Percentiles rank a stretch among this genome's conserved stretches.
These are phyloP conservation scores for Mallotus villosus DNA, from an alignment of 2,797 vertebrate species.

Conservation along the genomic window DNA sequence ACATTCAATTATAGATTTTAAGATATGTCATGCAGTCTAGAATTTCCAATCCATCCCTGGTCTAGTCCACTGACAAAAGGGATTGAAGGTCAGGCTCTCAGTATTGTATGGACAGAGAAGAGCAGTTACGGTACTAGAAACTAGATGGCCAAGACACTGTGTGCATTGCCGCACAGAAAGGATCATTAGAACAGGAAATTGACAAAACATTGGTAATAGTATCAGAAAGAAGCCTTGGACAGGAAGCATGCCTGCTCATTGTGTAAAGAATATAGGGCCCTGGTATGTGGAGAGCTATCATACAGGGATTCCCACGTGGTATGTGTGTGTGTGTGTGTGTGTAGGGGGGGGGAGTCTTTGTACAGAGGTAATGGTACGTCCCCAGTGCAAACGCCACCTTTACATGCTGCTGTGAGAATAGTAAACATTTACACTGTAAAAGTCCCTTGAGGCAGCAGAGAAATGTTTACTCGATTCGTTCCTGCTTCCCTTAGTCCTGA, in stretches of 20 bases:
- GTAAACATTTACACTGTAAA: slow-evolving; percentile 75
- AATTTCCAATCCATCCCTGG: slow-evolving; percentile 55
- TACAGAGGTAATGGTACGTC: slow-evolving; percentile 58
- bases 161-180: neutral
- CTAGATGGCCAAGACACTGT: neutral
- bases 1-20: slow-evolving; percentile 58
- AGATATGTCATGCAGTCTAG: slow-evolving; percentile 63
- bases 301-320: slow-evolving; percentile 49
- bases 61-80: slow-evolving; percentile 57
- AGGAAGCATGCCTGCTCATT: slow-evolving; percentile 35
- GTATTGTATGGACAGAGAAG: neutral
- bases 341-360: slow-evolving; percentile 39
- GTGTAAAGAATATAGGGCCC: slow-evolving; percentile 37
- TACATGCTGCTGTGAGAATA: slow-evolving; percentile 66
- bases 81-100: slow-evolving; percentile 59
- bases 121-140: too few relatives aligned
- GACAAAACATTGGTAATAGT: slow-evolving; percentile 48
- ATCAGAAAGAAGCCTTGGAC: slow-evolving; percentile 46
- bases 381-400: slow-evolving; percentile 70
- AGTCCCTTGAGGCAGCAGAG: slow-evolving; percentile 51
- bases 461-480: slow-evolving; percentile 48
- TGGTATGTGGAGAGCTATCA: slow-evolving; percentile 35
- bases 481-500: slow-evolving; percentile 63
- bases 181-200: slow-evolving; percentile 26
- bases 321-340: slow-evolving; percentile 30